A percentile compares a stretch with the other conserved stretches of the same genome.
Conservation (phyloP, 2,888 invertebrate species). For the Strigamia maritima region DNA sequence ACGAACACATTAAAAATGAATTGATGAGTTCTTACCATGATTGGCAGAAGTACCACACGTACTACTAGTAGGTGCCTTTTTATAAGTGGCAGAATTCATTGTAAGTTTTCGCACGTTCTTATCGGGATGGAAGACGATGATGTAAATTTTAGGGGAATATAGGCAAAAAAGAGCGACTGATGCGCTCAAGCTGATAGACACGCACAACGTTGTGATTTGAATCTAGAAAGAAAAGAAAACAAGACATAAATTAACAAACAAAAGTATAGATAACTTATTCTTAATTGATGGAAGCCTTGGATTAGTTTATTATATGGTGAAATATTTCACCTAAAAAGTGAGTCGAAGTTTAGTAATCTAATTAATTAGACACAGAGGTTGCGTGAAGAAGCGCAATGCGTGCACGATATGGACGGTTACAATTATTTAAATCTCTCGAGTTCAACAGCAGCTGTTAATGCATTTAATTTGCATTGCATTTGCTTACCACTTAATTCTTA, state of each 20-base stretch:
- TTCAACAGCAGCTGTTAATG: not conserved
- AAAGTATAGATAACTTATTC: too few species aligned
- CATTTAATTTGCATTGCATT: conserved; percentile 2
- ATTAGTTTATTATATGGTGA: too few species aligned
- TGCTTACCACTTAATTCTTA: not conserved
- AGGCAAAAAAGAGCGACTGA: conserved; percentile 67
- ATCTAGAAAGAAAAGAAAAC: conserved; percentile 55
- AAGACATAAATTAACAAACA: not conserved
- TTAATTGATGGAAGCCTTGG: not conserved
- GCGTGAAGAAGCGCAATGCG: not conserved
- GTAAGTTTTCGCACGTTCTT: conserved; percentile 64
- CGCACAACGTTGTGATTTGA: conserved; percentile 67
- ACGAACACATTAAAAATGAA: not conserved
- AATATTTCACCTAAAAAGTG: not conserved
- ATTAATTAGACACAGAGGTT: not conserved
- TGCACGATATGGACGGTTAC: not conserved
- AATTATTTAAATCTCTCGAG: conserved; percentile 1
- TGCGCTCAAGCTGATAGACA: conserved; percentile 67
- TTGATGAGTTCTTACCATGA: conserved; percentile 44
- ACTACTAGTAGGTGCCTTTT: conserved; percentile 48
- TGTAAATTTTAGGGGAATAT: conserved; percentile 69
- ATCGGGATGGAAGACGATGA: conserved; percentile 69
- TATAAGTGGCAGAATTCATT: conserved; percentile 52
- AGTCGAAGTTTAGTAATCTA: not conserved
- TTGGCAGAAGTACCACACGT: conserved; percentile 46